phyloP scores from a whole-genome alignment of 2,113 vertebrate species.

The Onychorhynchus coronatus region DNA sequence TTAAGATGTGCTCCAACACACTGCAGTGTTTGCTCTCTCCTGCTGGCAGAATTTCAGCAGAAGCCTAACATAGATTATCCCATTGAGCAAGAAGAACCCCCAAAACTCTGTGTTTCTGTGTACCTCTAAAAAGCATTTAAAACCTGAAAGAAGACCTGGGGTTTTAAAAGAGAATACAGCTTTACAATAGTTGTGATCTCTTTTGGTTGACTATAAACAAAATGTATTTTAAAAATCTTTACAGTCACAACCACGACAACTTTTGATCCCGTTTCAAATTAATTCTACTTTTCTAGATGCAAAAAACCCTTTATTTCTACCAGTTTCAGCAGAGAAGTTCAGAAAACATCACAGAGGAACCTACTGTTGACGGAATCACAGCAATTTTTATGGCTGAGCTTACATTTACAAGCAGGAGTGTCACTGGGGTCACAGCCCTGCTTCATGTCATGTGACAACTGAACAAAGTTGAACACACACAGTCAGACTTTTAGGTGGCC shows the following conservation, averaged over 20 bases:
- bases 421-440: slow-evolving; percentile 74
- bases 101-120: not conserved
- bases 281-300: not conserved
- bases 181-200: not conserved
- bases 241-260: not conserved
- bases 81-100: not conserved
- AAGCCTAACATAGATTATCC: not conserved
- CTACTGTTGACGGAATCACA: slow-evolving; percentile 71
- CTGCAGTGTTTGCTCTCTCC: accelerated
- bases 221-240: not conserved
- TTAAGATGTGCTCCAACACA: not conserved
- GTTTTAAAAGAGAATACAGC: not conserved
- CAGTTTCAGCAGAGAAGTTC: slow-evolving; percentile 14
- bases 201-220: not conserved
- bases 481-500: slow-evolving; percentile 69
- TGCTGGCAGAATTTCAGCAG: not conserved
- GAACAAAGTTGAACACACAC: slow-evolving; percentile 70
- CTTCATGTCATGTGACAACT: slow-evolving; percentile 67
- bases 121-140: not conserved
- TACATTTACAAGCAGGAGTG: slow-evolving; percentile 77
- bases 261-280: not conserved
- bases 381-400: slow-evolving; percentile 71
- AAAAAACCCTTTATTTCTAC: not conserved
- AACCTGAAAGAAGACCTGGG: not conserved
- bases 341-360: slow-evolving; percentile 39